phyloP scores from a whole-genome alignment of 2,797 vertebrate genomes.

The Anomalospiza imberbis region DNA sequence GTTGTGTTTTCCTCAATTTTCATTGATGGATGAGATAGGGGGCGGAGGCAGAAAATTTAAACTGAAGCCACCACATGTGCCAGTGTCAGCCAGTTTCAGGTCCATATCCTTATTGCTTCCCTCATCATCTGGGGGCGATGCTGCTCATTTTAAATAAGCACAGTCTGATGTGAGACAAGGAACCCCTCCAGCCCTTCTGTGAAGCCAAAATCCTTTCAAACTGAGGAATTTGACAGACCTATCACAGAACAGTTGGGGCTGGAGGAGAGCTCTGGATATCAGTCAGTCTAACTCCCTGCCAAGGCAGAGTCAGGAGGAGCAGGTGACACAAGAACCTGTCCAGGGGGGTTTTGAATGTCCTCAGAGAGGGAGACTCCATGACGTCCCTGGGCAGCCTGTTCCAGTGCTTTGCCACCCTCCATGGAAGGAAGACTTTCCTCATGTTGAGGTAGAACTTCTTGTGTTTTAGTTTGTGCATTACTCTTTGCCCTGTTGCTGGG shows the following conservation, averaged over 20 bases:
- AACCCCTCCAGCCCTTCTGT: not conserved
- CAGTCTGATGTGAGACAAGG: not conserved
- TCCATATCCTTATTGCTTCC: not conserved
- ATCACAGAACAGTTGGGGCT: not conserved
- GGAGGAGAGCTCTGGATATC: not conserved
- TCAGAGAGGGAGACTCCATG: not conserved
- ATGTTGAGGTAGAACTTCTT: not conserved
- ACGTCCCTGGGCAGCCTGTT: not conserved
- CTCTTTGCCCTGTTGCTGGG: not conserved
- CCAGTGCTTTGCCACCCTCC: not conserved
- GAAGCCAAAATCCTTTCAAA: not conserved
- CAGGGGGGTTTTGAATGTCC: not conserved
- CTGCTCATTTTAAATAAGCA: not conserved
- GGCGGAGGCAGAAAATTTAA: not conserved
- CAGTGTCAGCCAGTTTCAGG: not conserved
- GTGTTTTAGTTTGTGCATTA: not conserved
- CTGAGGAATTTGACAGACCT: not conserved
- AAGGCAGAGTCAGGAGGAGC: not conserved
- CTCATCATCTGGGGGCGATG: not conserved
- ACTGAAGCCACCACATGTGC: not conserved
- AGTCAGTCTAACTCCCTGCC: not conserved
- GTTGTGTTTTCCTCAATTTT: not conserved
- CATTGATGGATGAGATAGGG: not conserved
- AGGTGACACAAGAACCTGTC: not conserved
- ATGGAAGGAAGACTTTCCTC: not conserved